Conservation (phyloP, 2,797 vertebrate genomes). For the Moxostoma hubbsi region DNA sequence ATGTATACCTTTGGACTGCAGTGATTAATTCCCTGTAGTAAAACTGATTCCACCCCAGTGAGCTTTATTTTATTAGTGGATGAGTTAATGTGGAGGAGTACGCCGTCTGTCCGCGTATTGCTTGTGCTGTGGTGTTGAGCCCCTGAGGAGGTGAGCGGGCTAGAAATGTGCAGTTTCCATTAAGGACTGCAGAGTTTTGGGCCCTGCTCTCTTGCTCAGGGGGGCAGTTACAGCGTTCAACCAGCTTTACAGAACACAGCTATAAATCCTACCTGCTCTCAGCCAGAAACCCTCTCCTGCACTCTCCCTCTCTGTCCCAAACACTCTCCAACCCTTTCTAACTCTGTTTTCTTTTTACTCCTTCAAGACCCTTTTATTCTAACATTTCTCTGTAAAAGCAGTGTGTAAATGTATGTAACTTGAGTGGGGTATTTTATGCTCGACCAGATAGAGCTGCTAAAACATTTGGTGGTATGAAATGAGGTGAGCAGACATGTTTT, state of each 20-base stretch:
- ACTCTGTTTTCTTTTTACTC: not conserved
- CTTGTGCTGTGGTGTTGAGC: not conserved
- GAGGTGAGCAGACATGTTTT: constrained; percentile 51
- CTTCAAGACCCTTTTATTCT: not conserved
- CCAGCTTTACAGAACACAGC: constrained; percentile 73
- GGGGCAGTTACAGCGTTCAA: constrained; percentile 79
- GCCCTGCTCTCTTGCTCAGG: constrained; percentile 72
- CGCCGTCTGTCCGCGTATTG: not conserved
- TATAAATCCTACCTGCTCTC: constrained; percentile 75
- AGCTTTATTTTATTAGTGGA: constrained; percentile 12
- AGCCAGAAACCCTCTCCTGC: constrained; percentile 46
- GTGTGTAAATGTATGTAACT: constrained; percentile 57
- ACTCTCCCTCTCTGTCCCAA: not conserved
- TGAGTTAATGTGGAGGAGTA: constrained; percentile 18
- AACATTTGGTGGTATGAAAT: constrained; percentile 39
- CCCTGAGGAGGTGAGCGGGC: constrained; percentile 47
- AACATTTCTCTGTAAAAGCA: not conserved
- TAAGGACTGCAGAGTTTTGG: constrained; percentile 68
- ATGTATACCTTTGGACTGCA: not conserved
- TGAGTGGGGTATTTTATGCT: constrained; percentile 56
- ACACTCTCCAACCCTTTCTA: constrained; percentile 15
- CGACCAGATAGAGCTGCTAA: constrained; percentile 58
- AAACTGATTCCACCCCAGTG: not conserved
- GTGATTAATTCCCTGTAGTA: not conserved
- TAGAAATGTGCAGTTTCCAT: constrained; percentile 77